Base-by-base conservation (phyloP, 2,888 invertebrate species). In the Arge pagana region DNA sequence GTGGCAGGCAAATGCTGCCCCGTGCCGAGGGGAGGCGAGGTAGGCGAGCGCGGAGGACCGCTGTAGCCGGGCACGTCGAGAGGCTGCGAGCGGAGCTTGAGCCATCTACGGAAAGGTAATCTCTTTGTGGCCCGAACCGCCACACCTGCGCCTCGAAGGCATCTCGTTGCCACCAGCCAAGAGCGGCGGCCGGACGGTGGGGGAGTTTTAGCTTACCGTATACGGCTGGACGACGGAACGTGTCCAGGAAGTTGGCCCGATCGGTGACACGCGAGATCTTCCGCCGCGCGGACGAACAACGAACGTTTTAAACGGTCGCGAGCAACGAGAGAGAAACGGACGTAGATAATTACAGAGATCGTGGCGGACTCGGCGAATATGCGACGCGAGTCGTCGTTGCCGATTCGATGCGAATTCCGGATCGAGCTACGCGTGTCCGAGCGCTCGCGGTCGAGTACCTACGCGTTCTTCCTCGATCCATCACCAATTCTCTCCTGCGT, bases 91-190 rank as follows among this genome's bases (percentile, higher is more conserved):
- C 55, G 59, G 51, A 58, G 63, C 59, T 63, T 64, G 60, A 58
- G 57, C 65, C 61, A 63, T 65, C 64, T 65, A 63, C 52, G 64
- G 61, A 50, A 49, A 45, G 45, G 45, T 33, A 33, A 45, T 33
- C 45, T 54, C 66, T 66, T 66, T 67, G 64, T 66, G 57, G 48
- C 53, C 51, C 59, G 53, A 51, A 65, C 67, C 67, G 65, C 67
- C 65, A 65, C 68, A 67, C 67, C 67, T 67, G 68, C 64, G 56
- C 59, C 58, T 50, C 52, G 50, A 33, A 52, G 40, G 35, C 41
- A 41, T 42, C 50, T 42, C 50, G 40, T 51, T 42, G 43, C 50
- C 42, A 51, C 50, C 50, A 51, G 28, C 50, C 35, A 35, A 45
- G 45, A 45, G 11, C 55, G 55, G 51, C 53, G 53, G 45, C 48